A percentile compares a stretch with the other conserved stretches of the same genome.
phyloP scores from a whole-genome alignment of 2,888 invertebrate genomes.

The Villa cingulata region DNA sequence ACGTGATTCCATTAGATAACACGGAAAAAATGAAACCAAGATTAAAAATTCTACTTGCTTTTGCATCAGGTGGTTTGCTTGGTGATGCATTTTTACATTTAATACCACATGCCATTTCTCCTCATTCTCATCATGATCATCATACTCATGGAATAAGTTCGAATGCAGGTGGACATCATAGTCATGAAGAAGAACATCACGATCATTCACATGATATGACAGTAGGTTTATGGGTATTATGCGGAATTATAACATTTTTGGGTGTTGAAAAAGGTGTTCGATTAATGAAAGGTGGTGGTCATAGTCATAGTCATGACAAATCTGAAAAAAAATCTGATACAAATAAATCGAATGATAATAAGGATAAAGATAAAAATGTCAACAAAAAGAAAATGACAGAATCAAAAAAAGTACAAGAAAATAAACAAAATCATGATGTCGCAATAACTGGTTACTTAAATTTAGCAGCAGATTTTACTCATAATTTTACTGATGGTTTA shows the following conservation, averaged over 20 bases:
- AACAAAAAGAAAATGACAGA: constrained; percentile 24
- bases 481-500: constrained; percentile 98
- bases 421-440: constrained; percentile 42
- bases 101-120: constrained; percentile 85
- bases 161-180: constrained; percentile 21
- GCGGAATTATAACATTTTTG: constrained; percentile 84
- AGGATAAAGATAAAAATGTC: constrained; percentile 19
- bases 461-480: constrained; percentile 93
- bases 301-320: constrained; percentile 45
- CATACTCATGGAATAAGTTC: neutral
- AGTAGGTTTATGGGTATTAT: constrained; percentile 87
- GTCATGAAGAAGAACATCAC: constrained; percentile 29
- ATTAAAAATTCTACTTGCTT: constrained; percentile 79
- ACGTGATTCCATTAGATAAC: constrained; percentile 84
- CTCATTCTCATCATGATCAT: constrained; percentile 36
- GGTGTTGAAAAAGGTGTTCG: constrained; percentile 87
- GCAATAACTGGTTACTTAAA: constrained; percentile 86
- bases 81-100: constrained; percentile 98
- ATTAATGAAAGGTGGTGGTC: constrained; percentile 70
- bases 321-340: constrained; percentile 9
- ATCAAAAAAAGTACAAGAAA: constrained; percentile 31
- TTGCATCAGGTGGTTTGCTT: constrained; percentile 88
- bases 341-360: constrained; percentile 17
- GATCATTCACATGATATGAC: constrained; percentile 61
- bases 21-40: constrained; percentile 70